phyloP scores from a whole-genome alignment of 2,888 invertebrate species.

The Ophioninae sp. region DNA sequence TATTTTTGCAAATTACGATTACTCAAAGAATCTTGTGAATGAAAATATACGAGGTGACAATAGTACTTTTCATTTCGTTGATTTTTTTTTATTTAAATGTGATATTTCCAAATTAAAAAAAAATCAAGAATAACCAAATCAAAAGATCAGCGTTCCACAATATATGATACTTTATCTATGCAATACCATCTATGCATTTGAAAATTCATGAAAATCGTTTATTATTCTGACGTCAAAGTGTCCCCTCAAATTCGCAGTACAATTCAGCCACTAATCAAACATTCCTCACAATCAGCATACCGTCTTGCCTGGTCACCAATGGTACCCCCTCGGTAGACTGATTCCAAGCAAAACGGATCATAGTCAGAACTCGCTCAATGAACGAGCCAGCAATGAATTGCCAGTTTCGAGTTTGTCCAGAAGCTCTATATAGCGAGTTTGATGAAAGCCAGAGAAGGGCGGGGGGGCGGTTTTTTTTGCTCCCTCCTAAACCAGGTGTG shows the following conservation, averaged over 20 bases:
- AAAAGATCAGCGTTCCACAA: no score
- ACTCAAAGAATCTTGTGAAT: no score
- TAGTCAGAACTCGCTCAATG: not conserved
- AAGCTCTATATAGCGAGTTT: slow-evolving; percentile 2
- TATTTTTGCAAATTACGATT: no score
- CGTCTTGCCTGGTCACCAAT: not conserved
- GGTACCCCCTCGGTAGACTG: not conserved
- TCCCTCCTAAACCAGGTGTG: not conserved
- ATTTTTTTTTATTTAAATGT: no score
- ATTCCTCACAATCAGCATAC: not conserved
- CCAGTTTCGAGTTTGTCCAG: not conserved
- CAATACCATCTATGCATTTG: no score
- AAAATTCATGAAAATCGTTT: no score
- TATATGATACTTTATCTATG: no score
- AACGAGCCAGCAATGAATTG: not conserved
- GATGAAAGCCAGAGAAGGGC: slow-evolving; percentile 29
- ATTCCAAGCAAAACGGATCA: not conserved
- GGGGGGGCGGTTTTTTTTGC: not conserved
- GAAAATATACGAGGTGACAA: no score
- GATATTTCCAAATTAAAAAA: no score
- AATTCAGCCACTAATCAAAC: not conserved
- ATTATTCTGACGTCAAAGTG: no score
- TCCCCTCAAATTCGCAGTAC: not conserved
- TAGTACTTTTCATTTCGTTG: no score
- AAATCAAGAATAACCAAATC: no score